Evolutionary conservation across 2,888 invertebrate genomes (phyloP).

Genomic region (Drosophila multiciliata): DNA sequence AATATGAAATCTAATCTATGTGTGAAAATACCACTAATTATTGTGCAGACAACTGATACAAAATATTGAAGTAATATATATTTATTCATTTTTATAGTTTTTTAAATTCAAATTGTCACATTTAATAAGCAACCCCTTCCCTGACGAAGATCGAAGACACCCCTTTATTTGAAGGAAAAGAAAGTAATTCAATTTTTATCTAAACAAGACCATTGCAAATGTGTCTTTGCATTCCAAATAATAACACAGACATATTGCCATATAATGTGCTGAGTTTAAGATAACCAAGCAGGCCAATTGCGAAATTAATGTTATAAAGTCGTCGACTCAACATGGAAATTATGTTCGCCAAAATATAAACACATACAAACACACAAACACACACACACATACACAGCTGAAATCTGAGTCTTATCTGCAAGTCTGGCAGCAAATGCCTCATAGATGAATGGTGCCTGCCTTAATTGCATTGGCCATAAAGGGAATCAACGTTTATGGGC

Average conservation of each 20-base stretch:
- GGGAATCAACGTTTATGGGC: constrained; percentile 67
- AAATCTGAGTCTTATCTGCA: constrained; percentile 43
- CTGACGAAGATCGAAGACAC: background rate
- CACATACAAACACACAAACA: background rate
- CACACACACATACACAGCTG: background rate
- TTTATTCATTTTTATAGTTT: background rate
- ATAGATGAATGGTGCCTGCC: constrained; percentile 67
- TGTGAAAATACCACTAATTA: background rate
- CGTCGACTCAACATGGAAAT: constrained; percentile 59
- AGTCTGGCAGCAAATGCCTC: constrained; percentile 56
- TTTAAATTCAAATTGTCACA: background rate
- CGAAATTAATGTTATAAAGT: constrained; percentile 45
- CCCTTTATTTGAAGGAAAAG: constrained; percentile 37
- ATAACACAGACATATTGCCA: constrained; percentile 44
- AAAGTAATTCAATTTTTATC: constrained; percentile 56
- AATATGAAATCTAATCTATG: background rate
- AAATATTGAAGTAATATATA: background rate
- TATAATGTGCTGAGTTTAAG: constrained; percentile 48
- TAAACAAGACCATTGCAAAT: constrained; percentile 44
- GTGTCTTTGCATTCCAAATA: constrained; percentile 42
- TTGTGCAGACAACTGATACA: background rate
- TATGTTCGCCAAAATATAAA: constrained; percentile 38
- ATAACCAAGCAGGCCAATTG: constrained; percentile 25
- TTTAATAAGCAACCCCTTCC: background rate
- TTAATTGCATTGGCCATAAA: constrained; percentile 68